These are phyloP conservation scores for Camptogramma bilineatum DNA, from an alignment of 2,888 invertebrate genomes.

Conservation along the genomic window DNA sequence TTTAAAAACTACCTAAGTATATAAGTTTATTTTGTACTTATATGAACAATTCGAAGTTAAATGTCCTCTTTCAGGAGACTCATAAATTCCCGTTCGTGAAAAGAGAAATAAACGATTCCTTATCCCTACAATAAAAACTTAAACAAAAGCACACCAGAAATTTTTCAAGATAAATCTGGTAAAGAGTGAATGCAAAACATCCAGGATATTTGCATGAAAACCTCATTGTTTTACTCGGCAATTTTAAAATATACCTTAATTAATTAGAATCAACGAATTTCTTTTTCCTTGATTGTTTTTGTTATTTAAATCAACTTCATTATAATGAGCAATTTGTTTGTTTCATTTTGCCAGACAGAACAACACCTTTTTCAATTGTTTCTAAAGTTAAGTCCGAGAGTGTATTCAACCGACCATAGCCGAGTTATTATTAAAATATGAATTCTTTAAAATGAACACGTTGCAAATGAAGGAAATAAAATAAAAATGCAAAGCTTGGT, in stretches of 20 bases:
- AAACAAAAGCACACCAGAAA: constrained; percentile 29
- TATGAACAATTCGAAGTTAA: background rate
- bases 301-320: constrained; percentile 50
- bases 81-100: background rate
- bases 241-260: constrained; percentile 46
- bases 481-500: constrained; percentile 30
- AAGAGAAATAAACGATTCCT: constrained; percentile 10
- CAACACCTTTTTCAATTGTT: constrained; percentile 5
- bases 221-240: constrained; percentile 54
- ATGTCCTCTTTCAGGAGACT: background rate
- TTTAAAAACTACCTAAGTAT: too few relatives aligned
- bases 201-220: constrained; percentile 66
- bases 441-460: constrained; percentile 25
- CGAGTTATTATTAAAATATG: constrained; percentile 39
- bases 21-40: too few relatives aligned
- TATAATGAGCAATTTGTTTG: constrained; percentile 44
- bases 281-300: constrained; percentile 49
- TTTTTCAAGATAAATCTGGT: constrained; percentile 41
- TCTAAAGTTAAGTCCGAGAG: constrained; percentile 1
- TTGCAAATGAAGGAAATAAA: constrained; percentile 23
- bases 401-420: constrained; percentile 19
- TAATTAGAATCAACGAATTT: constrained; percentile 49
- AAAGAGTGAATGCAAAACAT: constrained; percentile 47
- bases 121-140: constrained; percentile 18
- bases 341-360: constrained; percentile 27